Percentiles rank a stretch among this genome's conserved stretches.
These are phyloP conservation scores for Sebastes schlegelii DNA, from an alignment of 2,113 vertebrate species.

Conservation along the genomic window DNA sequence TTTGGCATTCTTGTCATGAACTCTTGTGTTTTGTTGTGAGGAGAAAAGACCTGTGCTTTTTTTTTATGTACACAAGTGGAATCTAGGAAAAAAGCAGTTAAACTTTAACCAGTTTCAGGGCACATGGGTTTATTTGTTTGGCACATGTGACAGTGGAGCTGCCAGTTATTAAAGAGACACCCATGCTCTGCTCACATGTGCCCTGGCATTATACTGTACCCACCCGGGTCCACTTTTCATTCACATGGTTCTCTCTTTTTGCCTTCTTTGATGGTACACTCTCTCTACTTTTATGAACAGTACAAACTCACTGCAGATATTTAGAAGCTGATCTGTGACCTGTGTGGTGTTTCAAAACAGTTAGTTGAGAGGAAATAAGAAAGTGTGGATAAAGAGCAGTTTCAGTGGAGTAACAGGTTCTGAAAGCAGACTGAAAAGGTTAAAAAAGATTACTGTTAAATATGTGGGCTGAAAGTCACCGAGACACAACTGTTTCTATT, in stretches of 20 bases:
- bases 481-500: too few relatives aligned
- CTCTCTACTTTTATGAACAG: not conserved
- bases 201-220: not conserved
- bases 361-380: too few relatives aligned
- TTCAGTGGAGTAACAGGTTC: too few relatives aligned
- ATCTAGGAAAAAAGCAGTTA: conserved; percentile 30
- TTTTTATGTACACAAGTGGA: not conserved
- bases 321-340: too few relatives aligned
- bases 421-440: too few relatives aligned
- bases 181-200: conserved; percentile 36
- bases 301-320: too few relatives aligned
- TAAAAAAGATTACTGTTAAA: too few relatives aligned
- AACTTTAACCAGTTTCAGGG: conserved; percentile 35
- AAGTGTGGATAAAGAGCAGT: too few relatives aligned
- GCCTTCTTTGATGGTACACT: not conserved
- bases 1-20: not conserved
- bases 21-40: not conserved
- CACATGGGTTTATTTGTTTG: conserved; percentile 20
- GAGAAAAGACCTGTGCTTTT: not conserved
- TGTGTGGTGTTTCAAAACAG: too few relatives aligned
- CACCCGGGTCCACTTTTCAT: not conserved
- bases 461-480: too few relatives aligned
- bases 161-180: conserved; percentile 26
- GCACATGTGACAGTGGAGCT: conserved; percentile 7
- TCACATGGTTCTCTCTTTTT: not conserved